A percentile compares a stretch with the other conserved stretches of the same genome.
phyloP scores from a whole-genome alignment of 2,797 vertebrate species.

The Pseudopleuronectes americanus region DNA sequence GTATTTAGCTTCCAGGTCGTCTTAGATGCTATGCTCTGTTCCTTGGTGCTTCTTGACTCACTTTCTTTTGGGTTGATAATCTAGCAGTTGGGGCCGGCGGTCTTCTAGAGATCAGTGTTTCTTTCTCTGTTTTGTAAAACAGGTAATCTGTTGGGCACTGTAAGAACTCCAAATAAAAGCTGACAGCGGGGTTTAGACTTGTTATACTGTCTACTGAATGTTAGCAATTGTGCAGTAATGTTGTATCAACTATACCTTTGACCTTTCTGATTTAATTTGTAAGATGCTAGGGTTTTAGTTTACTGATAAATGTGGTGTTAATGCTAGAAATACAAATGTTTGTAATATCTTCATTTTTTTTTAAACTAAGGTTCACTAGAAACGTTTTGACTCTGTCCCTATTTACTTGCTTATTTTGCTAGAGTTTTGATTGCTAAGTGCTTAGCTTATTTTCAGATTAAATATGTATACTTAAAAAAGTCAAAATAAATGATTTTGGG shows the following conservation, averaged over 20 bases:
- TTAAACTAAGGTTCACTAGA: constrained; percentile 75
- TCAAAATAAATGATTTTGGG: constrained; percentile 86
- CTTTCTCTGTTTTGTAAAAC: constrained; percentile 81
- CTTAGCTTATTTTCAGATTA: constrained; percentile 86
- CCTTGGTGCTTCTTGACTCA: constrained; percentile 81
- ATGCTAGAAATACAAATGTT: constrained; percentile 88
- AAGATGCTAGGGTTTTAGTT: constrained; percentile 81
- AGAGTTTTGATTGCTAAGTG: constrained; percentile 77
- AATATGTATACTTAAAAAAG: constrained; percentile 84
- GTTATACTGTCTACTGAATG: constrained; percentile 86
- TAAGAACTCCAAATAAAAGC: constrained; percentile 77
- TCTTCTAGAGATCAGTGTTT: constrained; percentile 78
- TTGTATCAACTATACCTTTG: constrained; percentile 97
- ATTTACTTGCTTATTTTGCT: constrained; percentile 82
- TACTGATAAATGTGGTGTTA: constrained; percentile 87
- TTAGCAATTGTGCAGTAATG: constrained; percentile 94
- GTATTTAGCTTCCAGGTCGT: constrained; percentile 86
- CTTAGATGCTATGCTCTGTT: constrained; percentile 86
- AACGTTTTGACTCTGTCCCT: constrained; percentile 71
- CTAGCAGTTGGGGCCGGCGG: constrained; percentile 65
- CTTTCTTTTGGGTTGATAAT: constrained; percentile 75
- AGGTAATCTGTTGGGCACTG: constrained; percentile 84
- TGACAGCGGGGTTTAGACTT: constrained; percentile 85
- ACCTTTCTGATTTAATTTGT: constrained; percentile 83
- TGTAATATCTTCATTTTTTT: constrained; percentile 69